These are phyloP conservation scores for Pseudorasbora parva DNA, from an alignment of 2,113 vertebrate species.

Conservation along the genomic window DNA sequence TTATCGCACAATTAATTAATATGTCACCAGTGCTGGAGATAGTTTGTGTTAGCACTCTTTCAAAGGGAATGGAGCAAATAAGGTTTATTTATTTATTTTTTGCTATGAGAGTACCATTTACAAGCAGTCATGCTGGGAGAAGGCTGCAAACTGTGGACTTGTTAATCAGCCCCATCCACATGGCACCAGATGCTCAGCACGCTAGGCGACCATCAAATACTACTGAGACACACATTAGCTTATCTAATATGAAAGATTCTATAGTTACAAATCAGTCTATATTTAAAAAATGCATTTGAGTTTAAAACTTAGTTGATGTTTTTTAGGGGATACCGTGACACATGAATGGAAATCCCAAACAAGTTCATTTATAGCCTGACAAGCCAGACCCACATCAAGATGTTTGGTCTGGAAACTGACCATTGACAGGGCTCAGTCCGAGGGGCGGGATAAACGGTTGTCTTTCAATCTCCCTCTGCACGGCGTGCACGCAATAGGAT, in stretches of 20 bases:
- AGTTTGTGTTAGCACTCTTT: slow-evolving; percentile 73
- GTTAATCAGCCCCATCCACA: slow-evolving; percentile 76
- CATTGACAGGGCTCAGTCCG: too few relatives aligned
- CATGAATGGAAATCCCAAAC: too few relatives aligned
- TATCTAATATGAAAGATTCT: slow-evolving; percentile 25
- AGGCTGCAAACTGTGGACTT: slow-evolving; percentile 69
- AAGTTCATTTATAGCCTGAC: too few relatives aligned
- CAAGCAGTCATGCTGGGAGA: slow-evolving; percentile 75
- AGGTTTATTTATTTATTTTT: slow-evolving; percentile 60
- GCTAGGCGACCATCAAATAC: slow-evolving; percentile 60
- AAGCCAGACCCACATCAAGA: too few relatives aligned
- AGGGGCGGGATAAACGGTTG: too few relatives aligned
- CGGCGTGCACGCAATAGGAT: too few relatives aligned
- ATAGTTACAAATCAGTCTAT: slow-evolving; percentile 18
- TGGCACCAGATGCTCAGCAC: slow-evolving; percentile 73
- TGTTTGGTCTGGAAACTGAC: too few relatives aligned
- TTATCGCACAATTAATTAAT: slow-evolving; percentile 41
- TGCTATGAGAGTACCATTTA: slow-evolving; percentile 76
- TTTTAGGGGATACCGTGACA: neutral
- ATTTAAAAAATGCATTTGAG: neutral
- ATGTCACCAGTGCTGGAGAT: slow-evolving; percentile 62
- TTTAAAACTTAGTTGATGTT: too few relatives aligned
- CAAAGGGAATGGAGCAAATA: slow-evolving; percentile 72
- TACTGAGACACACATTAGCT: slow-evolving; percentile 36
- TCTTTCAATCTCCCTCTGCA: too few relatives aligned